Base-by-base conservation (phyloP, 2,113 vertebrate species). In the Trematocara nigrifrons region DNA sequence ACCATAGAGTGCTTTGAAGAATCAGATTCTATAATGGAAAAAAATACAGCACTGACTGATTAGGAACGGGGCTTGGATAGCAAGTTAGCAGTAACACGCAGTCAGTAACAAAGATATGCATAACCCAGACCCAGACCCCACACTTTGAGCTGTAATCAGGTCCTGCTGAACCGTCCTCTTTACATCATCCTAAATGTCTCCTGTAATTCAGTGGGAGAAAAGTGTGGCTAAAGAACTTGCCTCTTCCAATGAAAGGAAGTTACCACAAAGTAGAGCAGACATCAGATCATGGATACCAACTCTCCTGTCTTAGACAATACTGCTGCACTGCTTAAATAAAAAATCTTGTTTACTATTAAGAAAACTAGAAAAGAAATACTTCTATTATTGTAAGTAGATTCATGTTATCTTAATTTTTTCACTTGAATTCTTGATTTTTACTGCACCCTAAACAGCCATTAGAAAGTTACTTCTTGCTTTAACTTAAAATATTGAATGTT, bases 261-360 rank as follows among this genome's bases (percentile, higher is more conserved):
- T 74, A 74, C 22, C 22, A 47, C 18, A 47, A 74, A 74, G 69
- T 47, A 74, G 13, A 47, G 22, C 42, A 74, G 69, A 71, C 42
- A 10, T 29, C 8, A 1, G 42, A 71, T 45, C 20, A 42, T 13
- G 3, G 64, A 71, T 26, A 26, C 1, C 20, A 71, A 20, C 8
- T 74, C 40, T 74, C 2, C 66, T 47, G 9, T 47, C 8, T 74
- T 16, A 74, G 0, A 47, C 66, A 29, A 47, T 2, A 29, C 13
- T 47, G 13, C 13, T 18, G 3, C 8, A 47, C 40, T 47, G 22
- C 40, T 18, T 47, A 74, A 47, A 42, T 3, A 26, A 47, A 71
- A 42, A 26, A 6, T 45, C 20, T 45, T 71, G 38, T 71, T 45
- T 2, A 71, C 12, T 40, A 4, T 42, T 71, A 45, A 26, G 66